A percentile compares a stretch with the other conserved stretches of the same genome.
These are phyloP conservation scores for Solea solea DNA, from an alignment of 2,113 vertebrate species.

Conservation along the genomic window DNA sequence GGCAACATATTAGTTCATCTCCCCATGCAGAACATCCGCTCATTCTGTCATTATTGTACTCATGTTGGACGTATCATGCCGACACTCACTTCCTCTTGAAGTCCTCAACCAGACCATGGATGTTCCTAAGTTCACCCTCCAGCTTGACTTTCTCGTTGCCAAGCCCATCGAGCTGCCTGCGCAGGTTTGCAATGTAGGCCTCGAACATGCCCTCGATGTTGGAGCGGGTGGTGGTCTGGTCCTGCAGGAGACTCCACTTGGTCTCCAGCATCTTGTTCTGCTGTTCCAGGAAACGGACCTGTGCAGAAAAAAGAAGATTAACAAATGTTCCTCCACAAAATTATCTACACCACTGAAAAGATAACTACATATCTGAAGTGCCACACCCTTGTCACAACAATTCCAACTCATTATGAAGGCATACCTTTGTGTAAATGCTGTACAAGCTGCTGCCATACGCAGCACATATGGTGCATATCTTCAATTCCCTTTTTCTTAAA, in stretches of 20 bases:
- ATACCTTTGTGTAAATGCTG: background rate
- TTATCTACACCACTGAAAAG: constrained; percentile 3
- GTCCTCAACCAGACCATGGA: constrained; percentile 92
- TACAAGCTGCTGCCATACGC: background rate
- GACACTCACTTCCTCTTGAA: constrained; percentile 91
- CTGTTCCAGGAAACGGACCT: constrained; percentile 97
- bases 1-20: constrained; percentile 3
- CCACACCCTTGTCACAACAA: constrained; percentile 47
- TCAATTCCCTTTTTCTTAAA: background rate
- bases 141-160: constrained; percentile 87
- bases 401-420: background rate
- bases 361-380: constrained; percentile 20
- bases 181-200: constrained; percentile 87
- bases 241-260: constrained; percentile 93
- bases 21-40: background rate
- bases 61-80: background rate
- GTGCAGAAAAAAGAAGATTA: constrained; percentile 13
- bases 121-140: constrained; percentile 89
- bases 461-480: background rate
- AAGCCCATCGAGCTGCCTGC: constrained; percentile 86
- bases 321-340: constrained; percentile 4
- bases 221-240: constrained; percentile 83
- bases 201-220: constrained; percentile 90
- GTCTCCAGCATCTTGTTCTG: constrained; percentile 98
- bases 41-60: background rate